phyloP scores from a whole-genome alignment of 1,140 invertebrate species.

The Euglossa dilemma region DNA sequence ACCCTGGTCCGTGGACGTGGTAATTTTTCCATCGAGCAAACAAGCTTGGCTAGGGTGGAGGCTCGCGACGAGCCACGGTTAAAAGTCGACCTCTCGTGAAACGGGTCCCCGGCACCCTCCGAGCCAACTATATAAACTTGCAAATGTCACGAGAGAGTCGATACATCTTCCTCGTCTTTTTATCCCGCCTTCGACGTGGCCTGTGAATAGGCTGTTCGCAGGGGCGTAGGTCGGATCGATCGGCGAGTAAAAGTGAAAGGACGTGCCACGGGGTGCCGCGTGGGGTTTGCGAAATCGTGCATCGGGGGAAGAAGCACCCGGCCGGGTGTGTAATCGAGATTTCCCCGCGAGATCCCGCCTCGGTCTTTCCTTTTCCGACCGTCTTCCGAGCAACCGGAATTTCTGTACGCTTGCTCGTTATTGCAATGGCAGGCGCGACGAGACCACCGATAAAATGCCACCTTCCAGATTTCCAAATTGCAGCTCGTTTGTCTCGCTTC shows the following conservation, averaged over 20 bases:
- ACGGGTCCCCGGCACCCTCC: neutral
- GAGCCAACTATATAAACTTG: constrained; percentile 57
- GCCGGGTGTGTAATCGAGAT: constrained; percentile 26
- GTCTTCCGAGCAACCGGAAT: neutral
- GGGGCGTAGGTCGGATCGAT: constrained; percentile 65
- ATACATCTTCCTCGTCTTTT: constrained; percentile 50
- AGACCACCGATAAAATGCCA: too few species aligned
- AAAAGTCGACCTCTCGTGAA: constrained; percentile 30
- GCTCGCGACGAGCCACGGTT: neutral
- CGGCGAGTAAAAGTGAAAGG: constrained; percentile 63
- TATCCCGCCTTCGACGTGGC: constrained; percentile 31
- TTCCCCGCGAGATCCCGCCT: neutral
- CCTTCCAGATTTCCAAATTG: too few species aligned
- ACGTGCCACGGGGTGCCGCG: constrained; percentile 38
- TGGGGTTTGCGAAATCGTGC: constrained; percentile 52
- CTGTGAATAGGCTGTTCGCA: constrained; percentile 53
- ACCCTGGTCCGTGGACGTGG: too few species aligned
- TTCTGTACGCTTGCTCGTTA: neutral
- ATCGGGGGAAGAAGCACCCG: constrained; percentile 4
- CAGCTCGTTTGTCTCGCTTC: too few species aligned
- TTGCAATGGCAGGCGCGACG: too few species aligned
- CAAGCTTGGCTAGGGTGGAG: neutral
- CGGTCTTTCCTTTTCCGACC: neutral
- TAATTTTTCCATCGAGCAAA: neutral
- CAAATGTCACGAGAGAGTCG: constrained; percentile 55